A percentile compares a stretch with the other conserved stretches of the same genome.
These are phyloP conservation scores for Anastrepha obliqua DNA, from an alignment of 1,140 invertebrate species.

Conservation along the genomic window DNA sequence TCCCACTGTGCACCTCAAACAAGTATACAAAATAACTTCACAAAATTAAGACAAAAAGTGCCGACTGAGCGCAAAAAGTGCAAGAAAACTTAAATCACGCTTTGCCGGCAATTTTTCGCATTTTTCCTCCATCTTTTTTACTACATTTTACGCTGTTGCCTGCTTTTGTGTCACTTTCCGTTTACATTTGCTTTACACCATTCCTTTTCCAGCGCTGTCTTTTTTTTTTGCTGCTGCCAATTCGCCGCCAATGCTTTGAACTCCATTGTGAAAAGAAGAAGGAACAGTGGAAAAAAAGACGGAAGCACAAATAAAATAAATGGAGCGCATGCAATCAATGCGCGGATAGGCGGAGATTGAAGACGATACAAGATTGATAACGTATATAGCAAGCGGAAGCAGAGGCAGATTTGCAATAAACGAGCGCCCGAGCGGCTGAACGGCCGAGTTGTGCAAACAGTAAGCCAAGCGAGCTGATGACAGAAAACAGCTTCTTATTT, in stretches of 20 bases:
- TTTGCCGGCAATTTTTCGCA: constrained; percentile 6
- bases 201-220: neutral
- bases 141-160: constrained; percentile 8
- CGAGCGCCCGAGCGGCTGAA: neutral
- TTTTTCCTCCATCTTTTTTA: neutral
- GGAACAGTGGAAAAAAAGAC: too few relatives aligned
- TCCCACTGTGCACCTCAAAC: too few relatives aligned
- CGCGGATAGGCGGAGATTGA: constrained; percentile 37
- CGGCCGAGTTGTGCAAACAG: constrained; percentile 8
- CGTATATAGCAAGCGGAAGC: neutral
- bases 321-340: constrained; percentile 49
- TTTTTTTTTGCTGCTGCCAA: neutral
- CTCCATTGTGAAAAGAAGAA: neutral
- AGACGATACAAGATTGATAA: constrained; percentile 49
- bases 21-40: too few relatives aligned
- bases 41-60: too few relatives aligned
- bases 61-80: neutral
- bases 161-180: neutral
- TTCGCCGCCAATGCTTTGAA: neutral
- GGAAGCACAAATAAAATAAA: constrained; percentile 32
- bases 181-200: neutral
- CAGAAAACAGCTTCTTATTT: constrained; percentile 7
- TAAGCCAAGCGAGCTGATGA: neutral
- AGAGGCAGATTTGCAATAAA: constrained; percentile 8
- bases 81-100: neutral